Conservation (phyloP, 2,888 invertebrate genomes). For the Oscheius myriophilus region DNA sequence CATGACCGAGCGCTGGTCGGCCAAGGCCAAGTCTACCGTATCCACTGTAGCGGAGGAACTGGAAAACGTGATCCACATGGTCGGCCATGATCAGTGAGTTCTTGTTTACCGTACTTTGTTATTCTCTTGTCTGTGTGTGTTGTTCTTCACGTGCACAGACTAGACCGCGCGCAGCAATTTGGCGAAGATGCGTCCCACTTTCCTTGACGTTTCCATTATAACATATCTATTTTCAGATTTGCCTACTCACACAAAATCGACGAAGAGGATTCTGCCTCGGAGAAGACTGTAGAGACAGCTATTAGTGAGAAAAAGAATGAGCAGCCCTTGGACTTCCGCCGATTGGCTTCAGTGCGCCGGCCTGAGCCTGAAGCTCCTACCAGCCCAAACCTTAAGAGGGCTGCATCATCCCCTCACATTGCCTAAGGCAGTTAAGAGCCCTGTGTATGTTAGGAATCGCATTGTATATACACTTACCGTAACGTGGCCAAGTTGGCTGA, state of each 20-base stretch:
- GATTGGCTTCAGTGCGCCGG: constrained; percentile 4
- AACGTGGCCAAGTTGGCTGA: no score
- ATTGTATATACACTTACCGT: no score
- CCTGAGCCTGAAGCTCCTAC: neutral
- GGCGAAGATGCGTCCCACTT: no score
- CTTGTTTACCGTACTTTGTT: neutral
- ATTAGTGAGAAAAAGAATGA: neutral
- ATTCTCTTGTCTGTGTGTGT: no score
- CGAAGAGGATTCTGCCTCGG: constrained; percentile 50
- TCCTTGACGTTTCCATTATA: no score
- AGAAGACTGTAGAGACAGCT: constrained; percentile 40
- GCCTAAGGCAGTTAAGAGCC: neutral
- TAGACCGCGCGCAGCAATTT: no score
- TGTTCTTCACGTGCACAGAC: no score
- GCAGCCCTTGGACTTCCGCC: neutral
- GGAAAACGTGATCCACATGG: constrained; percentile 67
- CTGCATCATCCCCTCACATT: constrained; percentile 9
- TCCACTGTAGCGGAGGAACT: constrained; percentile 65
- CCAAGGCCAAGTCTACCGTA: constrained; percentile 61
- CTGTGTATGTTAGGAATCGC: no score
- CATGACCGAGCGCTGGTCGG: constrained; percentile 59
- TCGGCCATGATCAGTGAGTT: constrained; percentile 63
- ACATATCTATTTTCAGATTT: constrained; percentile 40
- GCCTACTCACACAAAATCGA: constrained; percentile 63
- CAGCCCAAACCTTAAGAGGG: neutral